phyloP scores from a whole-genome alignment of 2,888 invertebrate species.

The Psococerastis gibbosa region DNA sequence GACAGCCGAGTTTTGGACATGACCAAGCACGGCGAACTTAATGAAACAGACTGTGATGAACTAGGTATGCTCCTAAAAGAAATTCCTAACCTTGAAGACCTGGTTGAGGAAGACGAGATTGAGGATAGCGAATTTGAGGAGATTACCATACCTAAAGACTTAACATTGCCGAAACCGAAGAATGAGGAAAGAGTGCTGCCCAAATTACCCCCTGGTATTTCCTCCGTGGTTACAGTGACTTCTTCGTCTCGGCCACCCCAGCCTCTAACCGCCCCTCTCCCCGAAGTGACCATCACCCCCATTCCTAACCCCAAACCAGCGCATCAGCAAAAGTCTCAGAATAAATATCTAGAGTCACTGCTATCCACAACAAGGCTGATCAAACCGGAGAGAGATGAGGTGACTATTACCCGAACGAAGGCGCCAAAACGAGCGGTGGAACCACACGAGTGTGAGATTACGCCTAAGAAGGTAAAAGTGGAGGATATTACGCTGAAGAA shows the following conservation, averaged over 20 bases:
- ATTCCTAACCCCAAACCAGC: constrained; percentile 16
- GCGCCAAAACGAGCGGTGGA: constrained; percentile 21
- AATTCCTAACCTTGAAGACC: constrained; percentile 21
- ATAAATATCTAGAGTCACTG: constrained; percentile 36
- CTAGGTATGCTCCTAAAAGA: constrained; percentile 15
- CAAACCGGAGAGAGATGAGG: constrained; percentile 20
- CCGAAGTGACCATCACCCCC: constrained; percentile 5
- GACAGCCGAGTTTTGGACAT: constrained; percentile 5
- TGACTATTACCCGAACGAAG: constrained; percentile 4
- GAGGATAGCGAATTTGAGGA: constrained; percentile 12
- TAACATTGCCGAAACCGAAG: constrained; percentile 3
- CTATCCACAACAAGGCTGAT: constrained; percentile 34
- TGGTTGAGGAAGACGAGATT: constrained; percentile 17
- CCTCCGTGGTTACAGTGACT: constrained; percentile 7
- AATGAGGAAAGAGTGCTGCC: neutral
- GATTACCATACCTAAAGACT: constrained; percentile 2
- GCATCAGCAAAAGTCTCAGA: constrained; percentile 19
- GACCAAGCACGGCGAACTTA: neutral
- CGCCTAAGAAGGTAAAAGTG: constrained; percentile 31
- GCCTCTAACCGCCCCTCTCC: constrained; percentile 9
- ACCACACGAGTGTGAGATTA: constrained; percentile 28
- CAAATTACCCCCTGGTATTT: constrained; percentile 4
- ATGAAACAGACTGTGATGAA: constrained; percentile 5
- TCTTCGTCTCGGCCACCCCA: constrained; percentile 3
- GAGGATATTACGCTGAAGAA: constrained; percentile 30